Base-by-base conservation (phyloP, 2,797 vertebrate genomes). In the Gymnothorax reevesii region DNA sequence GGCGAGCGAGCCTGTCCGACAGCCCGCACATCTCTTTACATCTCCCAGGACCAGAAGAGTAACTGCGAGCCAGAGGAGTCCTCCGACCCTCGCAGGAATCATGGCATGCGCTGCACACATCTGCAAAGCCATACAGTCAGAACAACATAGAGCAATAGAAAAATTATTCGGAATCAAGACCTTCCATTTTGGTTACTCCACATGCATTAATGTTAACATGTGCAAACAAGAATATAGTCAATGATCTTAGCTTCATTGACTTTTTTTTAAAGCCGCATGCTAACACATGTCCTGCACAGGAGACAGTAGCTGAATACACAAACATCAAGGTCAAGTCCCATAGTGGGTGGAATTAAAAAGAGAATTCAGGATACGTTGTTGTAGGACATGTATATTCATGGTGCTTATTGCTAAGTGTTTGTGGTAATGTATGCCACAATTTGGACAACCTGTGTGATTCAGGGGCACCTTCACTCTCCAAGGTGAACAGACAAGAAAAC, bases 1-100 rank as follows among this genome's bases (percentile, higher is more conserved):
- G 1, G 90, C 17, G 62, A 88, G 88, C 5, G 90, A 92, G 87
- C 92, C 94, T 27, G 20, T 89, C 55, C 83, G 86, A 84, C 95
- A 96, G 60, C 91, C 89, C 82, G 85, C 86, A 42, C 89, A 88
- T 0, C 49, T 66, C 77, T 82, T 84, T 86, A 91, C 85, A 55
- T 89, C 88, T 85, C 88, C 25, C 75, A 89, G 27, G 12, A 90
- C 64, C 54, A 84, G 27, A 64, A 90, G 84, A 25, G 84, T 88
- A 89, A 91, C 66, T 60, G 82, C 86, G 85, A 92, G 83, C 84
- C 90, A 49, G 33, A 90, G 57, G 84, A 83, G 57, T 59, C 59
- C 33, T 77, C 66, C 52, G 89, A 84, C 57, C 87, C 86, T 83
- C 86, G 7, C 33, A 60, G 82, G 85, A 60, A 27, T 84, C 95